Conservation (phyloP, 1,140 invertebrate species). For the Protaetia brevitarsis region DNA sequence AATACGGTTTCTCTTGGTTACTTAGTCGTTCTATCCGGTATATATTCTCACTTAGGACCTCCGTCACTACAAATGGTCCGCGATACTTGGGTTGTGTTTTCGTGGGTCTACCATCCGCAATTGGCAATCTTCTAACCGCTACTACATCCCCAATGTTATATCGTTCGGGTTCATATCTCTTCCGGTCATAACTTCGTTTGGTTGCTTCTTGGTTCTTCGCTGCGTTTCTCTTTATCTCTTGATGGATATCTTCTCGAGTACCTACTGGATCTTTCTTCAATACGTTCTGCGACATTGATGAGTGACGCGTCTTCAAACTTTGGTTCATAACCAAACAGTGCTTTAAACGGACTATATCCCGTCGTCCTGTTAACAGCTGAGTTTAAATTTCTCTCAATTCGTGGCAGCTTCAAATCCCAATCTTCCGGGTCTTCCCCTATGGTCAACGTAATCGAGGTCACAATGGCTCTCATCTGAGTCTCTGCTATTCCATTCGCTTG, state of each 20-base stretch:
- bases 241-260: neutral
- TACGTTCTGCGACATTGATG: neutral
- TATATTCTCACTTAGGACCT: conserved; percentile 35
- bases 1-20: no score
- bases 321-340: neutral
- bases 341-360: neutral
- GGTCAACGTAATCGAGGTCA: neutral
- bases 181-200: neutral
- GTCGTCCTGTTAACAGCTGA: neutral
- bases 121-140: neutral
- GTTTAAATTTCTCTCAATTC: neutral
- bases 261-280: neutral
- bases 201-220: neutral
- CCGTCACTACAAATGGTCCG: conserved; percentile 39
- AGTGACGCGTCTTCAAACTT: neutral
- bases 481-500: neutral
- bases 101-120: neutral
- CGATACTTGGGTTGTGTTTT: neutral
- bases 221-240: neutral
- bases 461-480: neutral
- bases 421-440: neutral
- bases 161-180: neutral
- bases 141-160: neutral
- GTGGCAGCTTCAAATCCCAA: neutral
- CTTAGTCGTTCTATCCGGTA: no score